Percentiles rank a stretch among this genome's conserved stretches.
These are phyloP conservation scores for human DNA, from an alignment of 2,113 vertebrate species.

Conservation along the genomic window GRCh38 chr11:96666001-96666500, in stretches of 20 bases:
- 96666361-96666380: background rate
- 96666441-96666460: background rate
- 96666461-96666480: background rate
- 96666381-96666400: slow-evolving; percentile 46
- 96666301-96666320: background rate
- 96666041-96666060: background rate
- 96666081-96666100: background rate
- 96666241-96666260: background rate
- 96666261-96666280: background rate
- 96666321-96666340: background rate
- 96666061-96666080: background rate
- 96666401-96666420: background rate
- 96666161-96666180: background rate
- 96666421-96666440: background rate
- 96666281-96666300: slow-evolving; percentile 43
- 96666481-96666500: background rate
- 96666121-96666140: background rate
- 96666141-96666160: background rate
- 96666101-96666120: background rate
- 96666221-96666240: background rate
- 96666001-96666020: background rate
- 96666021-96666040: background rate
- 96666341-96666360: background rate
- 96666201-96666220: background rate
- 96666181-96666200: slow-evolving; percentile 37